Percentiles rank a stretch among this genome's conserved stretches.
Conservation (phyloP, 1,140 invertebrate genomes). For the Apolygus lucorum region DNA sequence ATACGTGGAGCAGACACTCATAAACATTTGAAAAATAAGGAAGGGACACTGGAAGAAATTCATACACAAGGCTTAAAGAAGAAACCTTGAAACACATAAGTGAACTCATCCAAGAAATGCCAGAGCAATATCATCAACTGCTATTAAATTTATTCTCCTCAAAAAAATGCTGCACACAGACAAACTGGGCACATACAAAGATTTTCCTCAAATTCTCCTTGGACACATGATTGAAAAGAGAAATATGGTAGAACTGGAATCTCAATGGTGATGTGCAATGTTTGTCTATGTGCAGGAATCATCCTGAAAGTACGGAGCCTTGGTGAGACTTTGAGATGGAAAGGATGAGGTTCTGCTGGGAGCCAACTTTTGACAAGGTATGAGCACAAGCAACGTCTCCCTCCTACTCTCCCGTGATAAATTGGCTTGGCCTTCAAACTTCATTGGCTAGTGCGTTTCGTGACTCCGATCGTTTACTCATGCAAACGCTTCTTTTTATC, state of each 20-base stretch:
- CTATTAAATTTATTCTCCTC: not conserved
- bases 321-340: not conserved
- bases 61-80: not conserved
- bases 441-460: no score
- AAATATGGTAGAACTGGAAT: conserved; percentile 22
- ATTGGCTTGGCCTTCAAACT: not conserved
- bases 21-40: not conserved
- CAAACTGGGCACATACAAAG: conserved; percentile 27
- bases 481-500: no score
- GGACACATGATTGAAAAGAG: conserved; percentile 17
- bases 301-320: conserved; percentile 1
- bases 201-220: conserved; percentile 4
- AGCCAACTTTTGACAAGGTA: not conserved
- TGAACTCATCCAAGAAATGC: not conserved
- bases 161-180: conserved; percentile 28
- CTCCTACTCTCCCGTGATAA: not conserved
- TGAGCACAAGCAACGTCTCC: not conserved
- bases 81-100: not conserved
- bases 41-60: not conserved
- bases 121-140: not conserved
- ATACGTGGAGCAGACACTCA: not conserved
- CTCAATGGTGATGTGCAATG: conserved; percentile 21
- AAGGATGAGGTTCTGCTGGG: not conserved
- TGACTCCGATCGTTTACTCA: no score
- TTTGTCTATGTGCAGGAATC: conserved; percentile 30